phyloP scores from a whole-genome alignment of 2,797 vertebrate genomes.

The Acanthiza pusilla region DNA sequence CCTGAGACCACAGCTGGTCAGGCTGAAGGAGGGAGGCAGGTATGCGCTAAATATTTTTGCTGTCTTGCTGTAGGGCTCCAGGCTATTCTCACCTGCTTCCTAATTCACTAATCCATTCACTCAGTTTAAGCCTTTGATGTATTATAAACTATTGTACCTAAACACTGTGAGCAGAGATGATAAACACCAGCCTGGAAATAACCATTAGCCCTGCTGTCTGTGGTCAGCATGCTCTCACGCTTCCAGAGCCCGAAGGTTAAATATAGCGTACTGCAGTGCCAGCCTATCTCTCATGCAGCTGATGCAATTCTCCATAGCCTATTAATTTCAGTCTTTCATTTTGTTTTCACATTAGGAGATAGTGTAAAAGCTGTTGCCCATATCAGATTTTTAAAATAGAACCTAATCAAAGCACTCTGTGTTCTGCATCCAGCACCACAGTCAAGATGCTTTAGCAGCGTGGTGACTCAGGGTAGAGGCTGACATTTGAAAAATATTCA shows the following conservation, averaged over 20 bases:
- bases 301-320: not conserved
- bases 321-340: slow-evolving; percentile 40
- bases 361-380: not conserved
- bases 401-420: slow-evolving; percentile 6
- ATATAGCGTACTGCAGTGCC: not conserved
- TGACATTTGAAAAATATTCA: not conserved
- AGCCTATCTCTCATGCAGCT: not conserved
- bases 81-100: not conserved
- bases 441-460: not conserved
- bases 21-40: not conserved
- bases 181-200: not conserved
- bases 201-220: not conserved
- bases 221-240: not conserved
- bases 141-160: not conserved
- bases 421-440: not conserved
- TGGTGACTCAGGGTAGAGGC: not conserved
- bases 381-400: slow-evolving; percentile 32
- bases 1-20: not conserved
- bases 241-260: not conserved
- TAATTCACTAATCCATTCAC: not conserved
- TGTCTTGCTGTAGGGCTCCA: not conserved
- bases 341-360: not conserved
- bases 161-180: not conserved
- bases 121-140: not conserved
- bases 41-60: not conserved